A percentile compares a stretch with the other conserved stretches of the same genome.
Conservation (phyloP, 2,113 vertebrate species). For the Nyctereutes procyonoides region DNA sequence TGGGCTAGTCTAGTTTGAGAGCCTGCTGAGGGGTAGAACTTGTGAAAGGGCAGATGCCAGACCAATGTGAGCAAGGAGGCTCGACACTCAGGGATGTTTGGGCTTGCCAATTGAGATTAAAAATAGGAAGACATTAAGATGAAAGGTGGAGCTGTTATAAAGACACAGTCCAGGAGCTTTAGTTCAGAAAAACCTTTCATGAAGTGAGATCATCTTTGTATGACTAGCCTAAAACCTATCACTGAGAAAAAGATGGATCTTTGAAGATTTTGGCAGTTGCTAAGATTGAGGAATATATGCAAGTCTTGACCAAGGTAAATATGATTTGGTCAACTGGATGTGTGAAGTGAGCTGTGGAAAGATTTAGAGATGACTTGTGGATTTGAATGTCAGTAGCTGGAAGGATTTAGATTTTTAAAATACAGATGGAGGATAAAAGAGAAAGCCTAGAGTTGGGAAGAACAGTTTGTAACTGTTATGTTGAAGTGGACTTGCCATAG, state of each 20-base stretch:
- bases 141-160: background rate
- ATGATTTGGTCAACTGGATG: background rate
- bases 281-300: background rate
- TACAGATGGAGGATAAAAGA: background rate
- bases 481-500: background rate
- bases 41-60: background rate
- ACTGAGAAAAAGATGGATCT: background rate
- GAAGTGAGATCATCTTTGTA: background rate
- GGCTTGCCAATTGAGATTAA: background rate
- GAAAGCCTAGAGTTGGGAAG: background rate
- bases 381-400: background rate
- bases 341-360: background rate
- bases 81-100: background rate
- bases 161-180: background rate
- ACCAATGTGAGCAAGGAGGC: background rate
- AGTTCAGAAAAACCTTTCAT: background rate
- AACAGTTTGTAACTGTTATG: slow-evolving; percentile 13
- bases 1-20: background rate
- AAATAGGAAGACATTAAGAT: background rate
- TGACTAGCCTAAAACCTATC: background rate
- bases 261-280: background rate
- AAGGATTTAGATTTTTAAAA: background rate
- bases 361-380: background rate
- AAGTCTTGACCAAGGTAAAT: background rate
- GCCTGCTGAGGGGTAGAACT: background rate